These are phyloP conservation scores for Chlorospingus semifuscus DNA, from an alignment of 2,797 vertebrate genomes.

Conservation along the genomic window DNA sequence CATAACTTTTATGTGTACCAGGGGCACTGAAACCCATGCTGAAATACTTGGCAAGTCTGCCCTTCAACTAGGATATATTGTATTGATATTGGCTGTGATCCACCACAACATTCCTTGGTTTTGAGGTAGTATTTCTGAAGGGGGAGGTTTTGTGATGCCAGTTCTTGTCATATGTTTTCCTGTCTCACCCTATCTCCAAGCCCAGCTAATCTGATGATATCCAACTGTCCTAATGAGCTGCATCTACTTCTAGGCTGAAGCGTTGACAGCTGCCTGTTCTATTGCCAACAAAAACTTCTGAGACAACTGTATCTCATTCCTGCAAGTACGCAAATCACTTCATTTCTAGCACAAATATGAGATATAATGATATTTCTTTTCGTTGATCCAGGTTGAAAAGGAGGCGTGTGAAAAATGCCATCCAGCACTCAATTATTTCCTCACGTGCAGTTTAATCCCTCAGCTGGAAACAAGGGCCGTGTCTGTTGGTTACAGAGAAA, in stretches of 20 bases:
- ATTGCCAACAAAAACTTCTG: slow-evolving; percentile 51
- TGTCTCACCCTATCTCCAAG: slow-evolving; percentile 53
- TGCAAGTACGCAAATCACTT: slow-evolving; percentile 18
- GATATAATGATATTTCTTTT: slow-evolving; percentile 3
- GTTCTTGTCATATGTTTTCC: slow-evolving; percentile 61
- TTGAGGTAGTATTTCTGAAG: slow-evolving; percentile 58
- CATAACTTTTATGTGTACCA: slow-evolving; percentile 57
- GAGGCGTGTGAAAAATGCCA: slow-evolving; percentile 13
- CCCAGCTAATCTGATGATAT: slow-evolving; percentile 61
- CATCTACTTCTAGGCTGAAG: slow-evolving; percentile 49
- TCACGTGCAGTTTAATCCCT: slow-evolving; percentile 3
- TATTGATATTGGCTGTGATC: slow-evolving; percentile 52
- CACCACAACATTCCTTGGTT: slow-evolving; percentile 39
- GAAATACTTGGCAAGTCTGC: slow-evolving; percentile 50
- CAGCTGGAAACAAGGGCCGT: background rate
- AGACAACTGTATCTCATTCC: slow-evolving; percentile 39
- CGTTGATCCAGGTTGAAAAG: background rate
- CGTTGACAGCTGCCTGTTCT: slow-evolving; percentile 50
- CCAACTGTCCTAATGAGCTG: slow-evolving; percentile 63
- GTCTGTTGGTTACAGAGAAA: background rate
- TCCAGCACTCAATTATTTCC: background rate
- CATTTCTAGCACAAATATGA: slow-evolving; percentile 49
- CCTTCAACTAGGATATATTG: slow-evolving; percentile 42
- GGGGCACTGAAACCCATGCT: slow-evolving; percentile 42
- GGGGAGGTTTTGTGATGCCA: slow-evolving; percentile 2